These are phyloP conservation scores for Rhogogaster chlorosoma DNA, from an alignment of 2,888 invertebrate species.

Conservation along the genomic window DNA sequence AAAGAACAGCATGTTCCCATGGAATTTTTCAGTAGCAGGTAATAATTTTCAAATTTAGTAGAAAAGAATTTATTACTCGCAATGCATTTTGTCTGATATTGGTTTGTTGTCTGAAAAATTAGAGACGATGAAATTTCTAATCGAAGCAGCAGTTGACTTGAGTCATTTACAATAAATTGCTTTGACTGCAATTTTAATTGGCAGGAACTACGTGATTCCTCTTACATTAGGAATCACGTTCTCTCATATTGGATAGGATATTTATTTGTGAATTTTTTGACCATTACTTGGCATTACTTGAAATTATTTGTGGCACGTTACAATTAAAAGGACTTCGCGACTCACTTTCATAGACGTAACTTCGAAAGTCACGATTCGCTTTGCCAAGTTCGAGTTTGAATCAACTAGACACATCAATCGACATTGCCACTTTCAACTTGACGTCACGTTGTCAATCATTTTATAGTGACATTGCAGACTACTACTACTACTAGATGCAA, in stretches of 20 bases:
- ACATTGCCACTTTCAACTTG: slow-evolving; percentile 35
- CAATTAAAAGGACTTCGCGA: background rate
- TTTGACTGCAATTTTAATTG: background rate
- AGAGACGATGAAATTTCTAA: background rate
- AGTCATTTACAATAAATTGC: background rate
- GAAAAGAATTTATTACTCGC: too few species aligned
- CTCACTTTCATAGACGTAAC: background rate
- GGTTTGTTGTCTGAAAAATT: background rate
- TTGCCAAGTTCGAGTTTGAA: slow-evolving; percentile 10
- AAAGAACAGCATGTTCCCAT: background rate
- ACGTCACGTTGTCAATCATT: slow-evolving; percentile 15
- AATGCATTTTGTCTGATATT: background rate
- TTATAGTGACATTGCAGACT: background rate
- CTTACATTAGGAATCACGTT: background rate
- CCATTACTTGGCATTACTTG: background rate
- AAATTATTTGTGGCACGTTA: background rate
- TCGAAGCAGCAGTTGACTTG: background rate
- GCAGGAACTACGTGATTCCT: background rate
- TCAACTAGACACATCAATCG: slow-evolving; percentile 4
- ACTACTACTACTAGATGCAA: background rate
- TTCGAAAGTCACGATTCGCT: slow-evolving; percentile 16
- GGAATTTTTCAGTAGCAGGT: background rate
- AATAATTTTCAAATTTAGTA: background rate
- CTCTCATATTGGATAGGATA: background rate
- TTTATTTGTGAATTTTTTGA: background rate